Base-by-base conservation (phyloP, 2,888 invertebrate genomes). In the Ophion costatus region DNA sequence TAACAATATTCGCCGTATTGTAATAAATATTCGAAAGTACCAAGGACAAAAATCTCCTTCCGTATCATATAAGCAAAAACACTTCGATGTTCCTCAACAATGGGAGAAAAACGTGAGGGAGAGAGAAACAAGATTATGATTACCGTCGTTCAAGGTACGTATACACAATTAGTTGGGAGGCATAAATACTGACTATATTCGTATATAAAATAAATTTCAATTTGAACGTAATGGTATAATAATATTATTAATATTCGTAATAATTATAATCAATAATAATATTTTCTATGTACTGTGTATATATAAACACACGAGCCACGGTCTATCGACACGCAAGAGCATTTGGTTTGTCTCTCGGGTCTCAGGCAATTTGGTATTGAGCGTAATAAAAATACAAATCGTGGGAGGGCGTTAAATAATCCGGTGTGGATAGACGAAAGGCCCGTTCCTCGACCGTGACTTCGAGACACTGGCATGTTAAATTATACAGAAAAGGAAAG, bases 121-220 rank as follows among this genome's bases (percentile, higher is more conserved):
- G 22, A 38, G 38, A 67, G 42, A 22, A 57, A 59, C 38, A 67
- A 59, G 17, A 74, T 17, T 24, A 51, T 64, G 51, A 4, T 57
- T 29, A 64, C 63, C 45, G 29, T 69, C 29, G 56, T 78, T 78
- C 67, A 73, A 78, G 38, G 56, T 73, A 29, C 29, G 4, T 29
- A 73, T 51, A 63, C 67, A 74, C 67, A 78, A 78, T 70, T 79
- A 57, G 73, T 74, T 38, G 67, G 69, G 56, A 67, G 57, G 75
- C 82, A 84, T 84, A 84, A 84, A 84, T 84, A 84, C 82, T 77
- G 70, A 78, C 84, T 81, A 84, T 70, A 82, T 78, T 82, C 61
- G 66, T 84, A 82, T 79, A 79, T 76, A 84, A 84, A 84, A 84
- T 84, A 84, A 84, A 75, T 70, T 82, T 84, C 79, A 66, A 59